phyloP scores from a whole-genome alignment of 1,140 invertebrate genomes.

The Megalopta genalis region DNA sequence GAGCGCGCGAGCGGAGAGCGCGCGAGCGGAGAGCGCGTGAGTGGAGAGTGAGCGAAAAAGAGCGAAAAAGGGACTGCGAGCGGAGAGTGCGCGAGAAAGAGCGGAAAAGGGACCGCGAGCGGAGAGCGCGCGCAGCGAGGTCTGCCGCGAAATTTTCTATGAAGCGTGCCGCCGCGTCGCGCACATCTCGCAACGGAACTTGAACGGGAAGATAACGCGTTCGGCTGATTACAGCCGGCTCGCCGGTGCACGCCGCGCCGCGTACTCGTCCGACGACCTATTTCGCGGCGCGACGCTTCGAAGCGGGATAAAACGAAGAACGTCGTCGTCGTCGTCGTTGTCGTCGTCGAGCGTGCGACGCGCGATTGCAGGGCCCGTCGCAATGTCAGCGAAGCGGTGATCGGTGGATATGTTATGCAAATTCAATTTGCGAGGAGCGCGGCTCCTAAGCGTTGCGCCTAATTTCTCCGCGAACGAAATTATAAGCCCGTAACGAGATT shows the following conservation, averaged over 20 bases:
- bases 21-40: too few species aligned
- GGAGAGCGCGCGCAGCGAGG: neutral
- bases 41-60: too few species aligned
- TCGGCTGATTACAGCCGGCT: neutral
- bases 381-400: constrained; percentile 40
- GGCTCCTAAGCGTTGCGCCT: constrained; percentile 52
- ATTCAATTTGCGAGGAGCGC: constrained; percentile 60
- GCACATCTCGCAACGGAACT: constrained; percentile 14
- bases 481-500: constrained; percentile 67
- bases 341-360: neutral
- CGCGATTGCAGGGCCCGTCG: constrained; percentile 6
- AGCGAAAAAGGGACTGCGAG: too few species aligned
- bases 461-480: constrained; percentile 69
- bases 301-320: constrained; percentile 37
- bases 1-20: too few species aligned
- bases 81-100: too few species aligned
- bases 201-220: constrained; percentile 10
- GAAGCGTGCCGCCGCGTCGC: neutral
- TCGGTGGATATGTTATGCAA: constrained; percentile 69
- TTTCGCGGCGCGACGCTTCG: constrained; percentile 31
- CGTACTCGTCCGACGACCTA: constrained; percentile 51
- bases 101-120: too few species aligned
- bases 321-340: too few species aligned
- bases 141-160: constrained; percentile 6
- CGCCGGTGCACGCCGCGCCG: neutral